Conservation (phyloP, 2,797 vertebrate species). For the Momotus momota region DNA sequence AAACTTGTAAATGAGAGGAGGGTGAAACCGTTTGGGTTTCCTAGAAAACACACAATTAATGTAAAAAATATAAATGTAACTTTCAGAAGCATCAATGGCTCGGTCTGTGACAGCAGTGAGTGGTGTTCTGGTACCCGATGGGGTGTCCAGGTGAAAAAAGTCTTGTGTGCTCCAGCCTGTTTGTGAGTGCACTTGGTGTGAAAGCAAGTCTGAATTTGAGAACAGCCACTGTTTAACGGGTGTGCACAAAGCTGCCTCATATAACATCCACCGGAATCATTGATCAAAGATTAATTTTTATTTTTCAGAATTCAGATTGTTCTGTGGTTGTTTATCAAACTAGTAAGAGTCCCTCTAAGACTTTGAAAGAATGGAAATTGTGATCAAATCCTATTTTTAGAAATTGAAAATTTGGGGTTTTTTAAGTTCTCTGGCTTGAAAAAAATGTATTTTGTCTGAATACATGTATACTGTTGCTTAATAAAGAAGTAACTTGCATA, state of each 20-base stretch:
- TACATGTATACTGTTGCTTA: background rate
- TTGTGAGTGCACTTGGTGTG: background rate
- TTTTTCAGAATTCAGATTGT: background rate
- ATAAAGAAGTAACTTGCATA: background rate
- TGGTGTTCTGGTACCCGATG: background rate
- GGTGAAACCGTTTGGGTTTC: background rate
- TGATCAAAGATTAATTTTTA: background rate
- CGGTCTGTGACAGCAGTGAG: background rate
- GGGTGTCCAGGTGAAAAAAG: background rate
- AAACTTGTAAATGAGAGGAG: background rate
- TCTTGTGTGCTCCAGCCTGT: background rate
- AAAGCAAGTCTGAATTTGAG: background rate
- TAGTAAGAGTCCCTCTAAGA: background rate
- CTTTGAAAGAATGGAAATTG: background rate
- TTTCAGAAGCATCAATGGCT: background rate
- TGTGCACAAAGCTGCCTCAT: background rate
- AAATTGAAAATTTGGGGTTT: background rate
- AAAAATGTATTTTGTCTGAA: background rate
- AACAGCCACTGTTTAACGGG: background rate
- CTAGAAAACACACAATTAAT: background rate
- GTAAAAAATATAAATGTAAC: background rate
- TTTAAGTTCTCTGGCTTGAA: background rate
- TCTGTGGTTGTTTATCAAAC: background rate
- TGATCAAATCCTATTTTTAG: background rate
- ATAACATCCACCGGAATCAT: background rate